A percentile compares a stretch with the other conserved stretches of the same genome.
Evolutionary conservation across 2,888 invertebrate genomes (phyloP).

Genomic region (Crocallis elinguaria): DNA sequence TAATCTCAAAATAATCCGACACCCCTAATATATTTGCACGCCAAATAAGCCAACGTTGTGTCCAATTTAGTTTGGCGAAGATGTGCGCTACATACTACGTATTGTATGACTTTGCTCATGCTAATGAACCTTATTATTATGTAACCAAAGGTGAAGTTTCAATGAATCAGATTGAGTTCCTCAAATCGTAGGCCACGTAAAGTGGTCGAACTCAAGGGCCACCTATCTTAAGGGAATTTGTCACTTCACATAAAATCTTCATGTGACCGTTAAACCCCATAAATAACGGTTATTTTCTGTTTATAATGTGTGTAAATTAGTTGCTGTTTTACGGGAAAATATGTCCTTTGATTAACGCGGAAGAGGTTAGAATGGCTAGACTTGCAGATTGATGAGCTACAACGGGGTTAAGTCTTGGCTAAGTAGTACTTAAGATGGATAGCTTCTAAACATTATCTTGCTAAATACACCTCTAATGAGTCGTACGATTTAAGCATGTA

Average conservation of each 20-base stretch:
- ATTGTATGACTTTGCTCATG: neutral
- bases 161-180: neutral
- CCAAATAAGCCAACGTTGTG: constrained; percentile 25
- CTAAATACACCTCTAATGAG: neutral
- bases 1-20: constrained; percentile 34
- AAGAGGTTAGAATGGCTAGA: constrained; percentile 19
- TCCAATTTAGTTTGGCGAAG: neutral
- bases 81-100: neutral
- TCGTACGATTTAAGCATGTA: too few species aligned
- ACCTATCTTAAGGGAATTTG: constrained; percentile 54
- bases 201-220: constrained; percentile 17
- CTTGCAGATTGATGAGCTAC: constrained; percentile 10
- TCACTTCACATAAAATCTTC: constrained; percentile 58
- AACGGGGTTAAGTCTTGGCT: constrained; percentile 3
- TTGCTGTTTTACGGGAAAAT: constrained; percentile 32
- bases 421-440: constrained; percentile 9
- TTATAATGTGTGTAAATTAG: constrained; percentile 47
- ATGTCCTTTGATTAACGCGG: constrained; percentile 26
- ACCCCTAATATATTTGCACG: constrained; percentile 32
- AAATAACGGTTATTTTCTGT: constrained; percentile 67
- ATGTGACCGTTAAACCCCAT: constrained; percentile 56
- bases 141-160: neutral
- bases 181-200: neutral
- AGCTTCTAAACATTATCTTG: neutral
- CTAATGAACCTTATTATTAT: neutral